Conservation (phyloP, 1,140 invertebrate genomes). For the Brachionus rotundiformis region DNA sequence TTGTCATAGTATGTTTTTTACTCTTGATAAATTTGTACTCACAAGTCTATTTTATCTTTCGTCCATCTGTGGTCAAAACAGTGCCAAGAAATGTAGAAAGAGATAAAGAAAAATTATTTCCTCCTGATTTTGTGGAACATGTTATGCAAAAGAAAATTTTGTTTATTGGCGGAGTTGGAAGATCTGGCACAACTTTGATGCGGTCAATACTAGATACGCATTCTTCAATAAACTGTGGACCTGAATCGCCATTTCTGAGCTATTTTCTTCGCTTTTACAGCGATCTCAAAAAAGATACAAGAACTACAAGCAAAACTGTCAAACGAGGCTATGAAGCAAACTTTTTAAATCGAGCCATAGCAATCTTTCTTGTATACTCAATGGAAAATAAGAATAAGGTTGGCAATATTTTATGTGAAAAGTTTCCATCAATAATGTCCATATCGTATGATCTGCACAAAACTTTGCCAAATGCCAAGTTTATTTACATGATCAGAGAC, state of each 20-base stretch:
- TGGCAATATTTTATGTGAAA: constrained; percentile 87
- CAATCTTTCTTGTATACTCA: constrained; percentile 89
- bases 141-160: constrained; percentile 16
- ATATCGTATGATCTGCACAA: constrained; percentile 75
- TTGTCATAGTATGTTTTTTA: no score
- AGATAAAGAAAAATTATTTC: background rate
- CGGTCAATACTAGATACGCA: constrained; percentile 97
- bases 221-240: constrained; percentile 91
- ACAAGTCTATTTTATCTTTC: background rate
- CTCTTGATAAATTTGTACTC: no score
- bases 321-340: constrained; percentile 90
- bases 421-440: constrained; percentile 96
- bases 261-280: constrained; percentile 80
- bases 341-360: constrained; percentile 88
- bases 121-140: background rate
- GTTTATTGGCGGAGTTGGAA: constrained; percentile 93
- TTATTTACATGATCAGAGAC: constrained; percentile 95
- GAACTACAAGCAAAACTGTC: constrained; percentile 71
- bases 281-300: constrained; percentile 87
- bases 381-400: constrained; percentile 81
- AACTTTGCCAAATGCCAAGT: constrained; percentile 78
- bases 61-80: background rate
- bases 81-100: background rate
- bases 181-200: constrained; percentile 94
- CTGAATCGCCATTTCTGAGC: constrained; percentile 94